phyloP scores from a whole-genome alignment of 2,888 invertebrate genomes.

The Ormyrus nitidulus region DNA sequence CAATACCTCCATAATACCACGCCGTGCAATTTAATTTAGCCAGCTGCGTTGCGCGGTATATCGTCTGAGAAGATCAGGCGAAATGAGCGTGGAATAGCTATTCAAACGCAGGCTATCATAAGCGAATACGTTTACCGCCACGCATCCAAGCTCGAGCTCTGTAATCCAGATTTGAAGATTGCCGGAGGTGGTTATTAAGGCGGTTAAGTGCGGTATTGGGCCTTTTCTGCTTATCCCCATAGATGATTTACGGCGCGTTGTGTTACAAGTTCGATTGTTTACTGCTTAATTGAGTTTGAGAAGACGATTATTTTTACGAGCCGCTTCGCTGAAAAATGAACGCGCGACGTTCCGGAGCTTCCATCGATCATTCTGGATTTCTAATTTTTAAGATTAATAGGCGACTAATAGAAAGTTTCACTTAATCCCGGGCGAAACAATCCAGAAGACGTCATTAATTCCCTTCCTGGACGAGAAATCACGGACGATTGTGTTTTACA shows the following conservation, averaged over 20 bases:
- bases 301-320: neutral
- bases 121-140: slow-evolving; percentile 2
- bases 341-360: neutral
- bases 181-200: slow-evolving; percentile 6
- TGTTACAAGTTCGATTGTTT: neutral
- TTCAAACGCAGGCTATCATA: neutral
- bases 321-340: neutral
- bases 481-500: neutral
- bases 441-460: neutral
- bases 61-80: slow-evolving; percentile 23
- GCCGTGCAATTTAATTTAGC: neutral
- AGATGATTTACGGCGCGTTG: slow-evolving; percentile 20
- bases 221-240: slow-evolving; percentile 6
- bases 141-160: slow-evolving; percentile 8
- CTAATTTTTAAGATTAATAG: neutral
- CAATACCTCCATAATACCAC: too few relatives aligned
- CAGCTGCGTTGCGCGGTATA: neutral
- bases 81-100: slow-evolving; percentile 5
- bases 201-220: slow-evolving; percentile 17
- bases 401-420: neutral
- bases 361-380: slow-evolving; percentile 5
- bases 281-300: slow-evolving; percentile 17
- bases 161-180: slow-evolving; percentile 36
- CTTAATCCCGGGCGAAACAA: too few relatives aligned
- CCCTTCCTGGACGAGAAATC: slow-evolving; percentile 1